Base-by-base conservation (phyloP, 2,797 vertebrate genomes). In the Chiloscyllium punctatum region DNA sequence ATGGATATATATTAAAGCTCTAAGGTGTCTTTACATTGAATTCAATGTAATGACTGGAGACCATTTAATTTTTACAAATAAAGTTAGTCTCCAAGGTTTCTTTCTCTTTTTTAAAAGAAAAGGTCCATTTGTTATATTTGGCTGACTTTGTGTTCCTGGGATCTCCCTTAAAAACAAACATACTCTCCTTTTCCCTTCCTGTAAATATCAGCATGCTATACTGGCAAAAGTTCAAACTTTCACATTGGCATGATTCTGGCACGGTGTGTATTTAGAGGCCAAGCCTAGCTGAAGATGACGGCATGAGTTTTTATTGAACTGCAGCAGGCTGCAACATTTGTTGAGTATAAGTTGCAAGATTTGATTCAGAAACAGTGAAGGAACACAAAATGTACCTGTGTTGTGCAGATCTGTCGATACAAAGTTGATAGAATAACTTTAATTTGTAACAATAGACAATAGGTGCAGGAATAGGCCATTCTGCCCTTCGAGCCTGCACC, bases 31-130 rank as follows among this genome's bases (percentile, higher is more conserved):
- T 71, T 77, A 72, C 42, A n/a, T 53, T 95, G 71, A 74, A 74
- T 51, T 94, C 72, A 91, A 27, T 27, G 53, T 71, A 69, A 72
- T 72, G 21, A 57, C 71, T 53, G 68, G 94, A 95, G 69, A 77
- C 7, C 5, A 16, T 95, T 95, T 48, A 51, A 51, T 74, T 95
- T 95, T 95, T 95, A 48, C 94, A 95, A 94, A 95, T 95, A 95
- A 95, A 95, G 48, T 95, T 95, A 8, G 71, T 77, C 94, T 95
- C 94, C 30, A 51, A 74, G 42, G 53, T 94, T 21, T 95, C 71
- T 77, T 71, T 71, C 42, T 48, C 42, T 48, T 48, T 48, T 48
- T 48, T 48, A 48, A 48, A 48, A 72, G 27, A 27, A 16, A 79
- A 15, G n/a, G 37, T 8, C 79, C 37, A 21, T n/a, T 30, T 33